These are phyloP conservation scores for Cryptus viduatorius DNA, from an alignment of 2,888 invertebrate genomes.

Conservation along the genomic window DNA sequence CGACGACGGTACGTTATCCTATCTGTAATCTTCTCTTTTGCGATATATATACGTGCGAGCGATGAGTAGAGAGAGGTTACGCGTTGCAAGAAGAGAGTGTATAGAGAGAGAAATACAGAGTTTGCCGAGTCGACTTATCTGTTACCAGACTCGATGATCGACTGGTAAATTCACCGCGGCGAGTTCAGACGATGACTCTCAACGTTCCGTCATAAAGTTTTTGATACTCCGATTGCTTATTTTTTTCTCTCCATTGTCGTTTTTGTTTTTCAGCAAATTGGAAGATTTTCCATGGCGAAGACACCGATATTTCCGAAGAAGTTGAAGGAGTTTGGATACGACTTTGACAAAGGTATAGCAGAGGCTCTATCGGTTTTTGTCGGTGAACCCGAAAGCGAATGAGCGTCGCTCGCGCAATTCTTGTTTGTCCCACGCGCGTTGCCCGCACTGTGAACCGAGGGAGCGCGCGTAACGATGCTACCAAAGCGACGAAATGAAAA, in stretches of 20 bases:
- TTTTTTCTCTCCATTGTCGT: background rate
- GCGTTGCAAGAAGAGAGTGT: background rate
- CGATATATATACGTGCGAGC: background rate
- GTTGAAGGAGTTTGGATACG: slow-evolving; percentile 87
- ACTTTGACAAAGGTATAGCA: slow-evolving; percentile 86
- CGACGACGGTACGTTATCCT: slow-evolving; percentile 57
- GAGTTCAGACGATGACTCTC: slow-evolving; percentile 13
- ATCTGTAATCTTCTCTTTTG: background rate
- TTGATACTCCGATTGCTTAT: slow-evolving; percentile 1
- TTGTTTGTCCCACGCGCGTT: background rate
- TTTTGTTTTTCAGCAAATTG: slow-evolving; percentile 46
- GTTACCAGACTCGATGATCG: background rate
- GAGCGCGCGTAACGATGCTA: background rate
- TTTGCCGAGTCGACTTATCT: background rate
- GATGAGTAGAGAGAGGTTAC: slow-evolving; percentile 31
- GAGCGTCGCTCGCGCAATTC: background rate
- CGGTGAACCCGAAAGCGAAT: background rate
- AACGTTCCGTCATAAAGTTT: background rate
- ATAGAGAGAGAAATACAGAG: too few relatives aligned
- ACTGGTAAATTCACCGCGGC: slow-evolving; percentile 18
- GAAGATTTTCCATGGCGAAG: slow-evolving; percentile 69
- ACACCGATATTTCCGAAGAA: slow-evolving; percentile 80
- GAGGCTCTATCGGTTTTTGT: slow-evolving; percentile 32
- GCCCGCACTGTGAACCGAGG: background rate
- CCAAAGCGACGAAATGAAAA: slow-evolving; percentile 12